Evolutionary conservation across 1,140 invertebrate genomes (phyloP), one percentile per base, ranked within the genome.

Genomic region (Drosophila saltans): DNA sequence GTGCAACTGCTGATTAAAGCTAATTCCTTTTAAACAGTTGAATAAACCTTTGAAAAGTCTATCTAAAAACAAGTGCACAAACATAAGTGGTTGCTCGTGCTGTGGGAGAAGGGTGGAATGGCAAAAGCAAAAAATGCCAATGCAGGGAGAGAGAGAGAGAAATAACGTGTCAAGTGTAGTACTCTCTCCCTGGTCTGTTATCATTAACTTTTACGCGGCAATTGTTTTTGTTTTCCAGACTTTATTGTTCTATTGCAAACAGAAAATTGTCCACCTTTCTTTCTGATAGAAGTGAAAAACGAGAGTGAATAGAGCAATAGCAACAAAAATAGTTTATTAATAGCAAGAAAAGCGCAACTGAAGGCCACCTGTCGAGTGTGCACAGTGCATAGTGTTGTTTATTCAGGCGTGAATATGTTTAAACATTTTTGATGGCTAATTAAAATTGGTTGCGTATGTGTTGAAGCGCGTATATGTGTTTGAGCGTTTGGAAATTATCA

Each of bases 321-420:
- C 21, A 26, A 24, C 45, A 52, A 10, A 67, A 68, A 55, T 66
- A 74, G 52, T 72, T 78, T 78, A 78, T 64, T 90, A 85, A 84
- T 81, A 83, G 71, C 28, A 55, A 56, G 45, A 80, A 64, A 60
- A 24, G 52, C 60, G 26, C 28, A 59, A 8, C 52, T 69, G 67
- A 80, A 89, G 83, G 84, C 84, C 84, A 89, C 84, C 84, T 89
- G 84, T 89, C 84, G 69, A 75, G 59, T 85, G 80, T 72, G 79
- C 71, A 52, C 69, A 75, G 70, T 68, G 69, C 57, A 24, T 26
- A 59, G 41, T 78, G 78, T 8, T 78, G 78, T 8, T 73, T 60
- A 72, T 66, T 89, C 78, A 80, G 36, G 75, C 75, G 78, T 81
- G 60, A 72, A 80, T 75, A 26, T 71, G 45, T 55, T 56, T 74